Base-by-base conservation (phyloP, 2,113 vertebrate genomes). In the Notechis scutatus region DNA sequence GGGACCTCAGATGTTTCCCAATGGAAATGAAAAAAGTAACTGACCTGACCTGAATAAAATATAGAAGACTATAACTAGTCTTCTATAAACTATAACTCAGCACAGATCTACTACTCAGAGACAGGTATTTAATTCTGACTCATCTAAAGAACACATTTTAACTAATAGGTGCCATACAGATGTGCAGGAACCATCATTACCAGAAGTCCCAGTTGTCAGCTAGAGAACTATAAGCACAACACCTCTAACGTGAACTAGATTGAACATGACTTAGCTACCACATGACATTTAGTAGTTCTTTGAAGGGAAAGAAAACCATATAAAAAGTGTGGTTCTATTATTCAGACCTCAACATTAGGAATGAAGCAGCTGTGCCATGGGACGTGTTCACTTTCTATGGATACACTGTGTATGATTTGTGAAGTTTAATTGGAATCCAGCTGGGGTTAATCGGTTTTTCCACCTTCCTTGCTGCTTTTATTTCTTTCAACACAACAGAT, bases 401-500 rank as follows among this genome's bases (percentile, higher is more conserved):
- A 93, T 92, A 34, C 64, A 45, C 88, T 59, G 18, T 52, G 88
- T 93, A 91, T 52, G 47, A 90, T 94, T 95, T 94, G 39, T 90
- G 94, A 74, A 91, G 52, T 42, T 92, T 92, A 96, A 95, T 93
- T 94, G 96, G 94, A 92, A 69, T 94, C 69, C 91, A 95, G 23
- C 56, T 93, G 91, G 26, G 20, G 88, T 47, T 95, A 64, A 24
- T 94, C 0, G 47, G 88, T 90, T 88, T 88, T 93, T 93, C 91
- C 85, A 92, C 85, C 34, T 94, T 56, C 88, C 86, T 93, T 90
- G 88, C 87, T 94, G 87, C 85, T 92, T 95, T 94, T 61, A 95
- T 96, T 57, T 90, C 93, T 94, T 89, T 92, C 95, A 95, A 93
- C 93, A 95, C 93, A 91, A 93, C 34, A 96, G 94, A 94, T 90